Base-by-base conservation (phyloP, 2,888 invertebrate genomes). In the Nemapogon koenigi region DNA sequence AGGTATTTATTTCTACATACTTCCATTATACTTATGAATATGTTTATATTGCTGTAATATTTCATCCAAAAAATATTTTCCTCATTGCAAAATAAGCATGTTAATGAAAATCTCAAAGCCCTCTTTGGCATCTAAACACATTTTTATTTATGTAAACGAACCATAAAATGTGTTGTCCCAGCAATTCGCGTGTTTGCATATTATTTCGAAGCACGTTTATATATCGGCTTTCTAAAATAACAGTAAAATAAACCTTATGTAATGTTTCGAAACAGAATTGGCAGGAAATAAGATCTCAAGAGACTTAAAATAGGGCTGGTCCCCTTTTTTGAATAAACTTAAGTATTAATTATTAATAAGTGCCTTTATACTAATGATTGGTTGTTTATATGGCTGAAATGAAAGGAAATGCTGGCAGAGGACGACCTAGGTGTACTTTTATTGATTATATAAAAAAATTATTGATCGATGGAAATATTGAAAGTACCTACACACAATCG, bases 61-160 rank as follows among this genome's bases (percentile, higher is more conserved):
- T 31, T 31, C n/a, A n/a, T n/a, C n/a, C n/a, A 4, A 31, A 30
- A 16, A 16, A 31, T 29, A 29, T 31, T 14, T 16, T 17, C 10
- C 22, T 22, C 10, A 7, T 22, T 10, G 22, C 6, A 10, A 22
- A 33, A 33, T 17, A 17, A 11, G 15, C 17, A 10, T 13, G n/a
- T 13, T 33, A 33, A 33, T 19, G 19, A 13, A 33, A 33, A 33
- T 31, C 31, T 19, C 4, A 11, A n/a, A 33, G 17, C 16, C 19
- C 19, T 8, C 18, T 11, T 19, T 11, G 33, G n/a, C 33, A 6
- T 33, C 33, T 33, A 19, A 33, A 33, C 19, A 33, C 19, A 46
- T 49, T 52, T 51, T 51, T 50, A 50, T 53, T 50, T 48, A 46
- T 48, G 47, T 44, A 47, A 44, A 44, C 46, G 44, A 40, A 44